Percentiles rank a stretch among this genome's conserved stretches.
These are phyloP conservation scores for Cryptocephalus moraei DNA, from an alignment of 2,888 invertebrate species.

Conservation along the genomic window DNA sequence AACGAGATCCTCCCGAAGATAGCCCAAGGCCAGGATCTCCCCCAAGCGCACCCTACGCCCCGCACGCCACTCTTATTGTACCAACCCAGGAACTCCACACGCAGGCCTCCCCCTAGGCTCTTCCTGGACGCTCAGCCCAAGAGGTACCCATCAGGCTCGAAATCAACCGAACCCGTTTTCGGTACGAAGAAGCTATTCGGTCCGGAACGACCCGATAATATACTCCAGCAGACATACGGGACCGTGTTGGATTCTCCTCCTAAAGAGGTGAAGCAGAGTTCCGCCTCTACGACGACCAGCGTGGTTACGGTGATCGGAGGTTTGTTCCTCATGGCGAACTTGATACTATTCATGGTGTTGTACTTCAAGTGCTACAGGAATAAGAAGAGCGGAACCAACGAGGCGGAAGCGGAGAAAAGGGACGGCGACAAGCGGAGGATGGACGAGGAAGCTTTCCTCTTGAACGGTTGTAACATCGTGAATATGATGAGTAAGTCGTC, in stretches of 20 bases:
- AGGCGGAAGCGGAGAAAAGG: conserved; percentile 30
- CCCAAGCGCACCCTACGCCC: neutral
- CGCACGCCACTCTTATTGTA: conserved; percentile 7
- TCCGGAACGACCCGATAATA: conserved; percentile 15
- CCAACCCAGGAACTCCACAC: conserved; percentile 9
- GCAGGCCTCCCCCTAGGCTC: conserved; percentile 1
- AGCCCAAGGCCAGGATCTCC: conserved; percentile 32
- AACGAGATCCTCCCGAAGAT: conserved; percentile 69
- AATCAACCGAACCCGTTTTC: conserved; percentile 2
- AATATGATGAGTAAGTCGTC: conserved; percentile 42
- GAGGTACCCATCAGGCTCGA: neutral
- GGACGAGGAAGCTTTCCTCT: conserved; percentile 38
- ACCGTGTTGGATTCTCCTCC: conserved; percentile 35
- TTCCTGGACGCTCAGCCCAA: neutral
- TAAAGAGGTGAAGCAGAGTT: conserved; percentile 24
- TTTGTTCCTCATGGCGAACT: conserved; percentile 62
- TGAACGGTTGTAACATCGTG: conserved; percentile 47
- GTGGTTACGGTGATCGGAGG: conserved; percentile 55
- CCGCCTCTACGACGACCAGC: conserved; percentile 42
- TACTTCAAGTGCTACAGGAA: conserved; percentile 56
- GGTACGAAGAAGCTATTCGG: conserved; percentile 15
- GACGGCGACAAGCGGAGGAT: conserved; percentile 23
- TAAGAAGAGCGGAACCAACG: conserved; percentile 36
- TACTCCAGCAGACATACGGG: conserved; percentile 19
- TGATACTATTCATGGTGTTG: conserved; percentile 56